phyloP scores from a whole-genome alignment of 2,113 vertebrate species.

The Ahaetulla prasina region DNA sequence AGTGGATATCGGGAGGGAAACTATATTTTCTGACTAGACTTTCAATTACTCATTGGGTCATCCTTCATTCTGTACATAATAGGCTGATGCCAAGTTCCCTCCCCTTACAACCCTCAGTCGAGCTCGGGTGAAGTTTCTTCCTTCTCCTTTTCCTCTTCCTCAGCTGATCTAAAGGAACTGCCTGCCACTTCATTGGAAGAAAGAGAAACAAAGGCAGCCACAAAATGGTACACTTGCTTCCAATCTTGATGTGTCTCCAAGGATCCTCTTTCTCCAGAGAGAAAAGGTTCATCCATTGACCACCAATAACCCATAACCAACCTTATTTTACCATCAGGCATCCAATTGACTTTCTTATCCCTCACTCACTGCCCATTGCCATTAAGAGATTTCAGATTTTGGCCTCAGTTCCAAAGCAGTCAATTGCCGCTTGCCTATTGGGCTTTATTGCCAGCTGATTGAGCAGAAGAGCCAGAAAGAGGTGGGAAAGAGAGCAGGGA shows the following conservation, averaged over 20 bases:
- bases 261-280: neutral
- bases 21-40: neutral
- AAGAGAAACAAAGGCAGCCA: neutral
- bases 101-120: neutral
- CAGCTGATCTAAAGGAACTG: neutral
- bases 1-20: neutral
- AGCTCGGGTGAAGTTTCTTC: neutral
- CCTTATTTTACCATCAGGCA: neutral
- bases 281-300: neutral
- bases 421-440: neutral
- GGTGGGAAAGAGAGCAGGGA: neutral
- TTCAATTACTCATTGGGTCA: neutral
- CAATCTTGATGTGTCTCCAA: neutral
- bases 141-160: neutral
- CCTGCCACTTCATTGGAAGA: neutral
- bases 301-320: neutral
- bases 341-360: neutral
- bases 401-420: neutral
- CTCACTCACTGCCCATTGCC: neutral
- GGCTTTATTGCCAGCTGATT: neutral
- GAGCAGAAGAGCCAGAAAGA: neutral
- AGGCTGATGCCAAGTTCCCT: neutral
- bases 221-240: neutral
- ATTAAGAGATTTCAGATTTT: neutral
- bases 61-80: neutral